Evolutionary conservation across 2,797 vertebrate species (phyloP), one percentile per base, ranked within the genome.

Genomic region (Pogonophryne albipinna): DNA sequence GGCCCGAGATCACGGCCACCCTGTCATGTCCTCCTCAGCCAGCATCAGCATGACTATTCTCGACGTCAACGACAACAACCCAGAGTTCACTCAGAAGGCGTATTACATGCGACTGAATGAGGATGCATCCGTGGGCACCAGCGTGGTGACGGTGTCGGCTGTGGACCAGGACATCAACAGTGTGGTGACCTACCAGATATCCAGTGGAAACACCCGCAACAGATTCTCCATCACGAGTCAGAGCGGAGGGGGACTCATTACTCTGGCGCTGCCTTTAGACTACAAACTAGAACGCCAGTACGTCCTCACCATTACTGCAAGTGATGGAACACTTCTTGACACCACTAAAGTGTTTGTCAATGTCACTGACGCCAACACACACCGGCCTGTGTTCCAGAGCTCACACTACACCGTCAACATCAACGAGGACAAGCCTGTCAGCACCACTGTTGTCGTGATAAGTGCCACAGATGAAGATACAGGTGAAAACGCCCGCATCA

Each of bases 221-320:
- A 95, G 98, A 49, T 99, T 99, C 92, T 97, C 98, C 79, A 99
- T 99, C 92, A 99, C 97, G 3, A 99, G 97, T 79, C 97, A 99
- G 90, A 97, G 97, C 0, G 97, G 97, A 0, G 97, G 98, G 0
- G 97, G 96, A 0, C 95, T 99, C 53, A 95, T 99, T 47, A 97
- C 97, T 0, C 94, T 99, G 0, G 97, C 97, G 0, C 85, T 98
- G 69, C 98, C 98, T 0, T 83, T 99, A 55, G 98, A 99, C 91
- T 99, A 99, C 92, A 99, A 99, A 84, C 94, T 99, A 5, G 98
- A 99, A 71, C 93, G 97, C 0, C 97, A 99, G 70, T 99, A 98
- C 0, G 93, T 96, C 49, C 94, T 99, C 73, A 97, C 95, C 0
- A 90, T 99, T 67, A 95, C 96, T 0, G 97, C 98, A 0, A 99